A percentile compares a stretch with the other conserved stretches of the same genome.
These are phyloP conservation scores for Myotis brandtii DNA, from an alignment of 2,113 vertebrate species.

Conservation along the genomic window DNA sequence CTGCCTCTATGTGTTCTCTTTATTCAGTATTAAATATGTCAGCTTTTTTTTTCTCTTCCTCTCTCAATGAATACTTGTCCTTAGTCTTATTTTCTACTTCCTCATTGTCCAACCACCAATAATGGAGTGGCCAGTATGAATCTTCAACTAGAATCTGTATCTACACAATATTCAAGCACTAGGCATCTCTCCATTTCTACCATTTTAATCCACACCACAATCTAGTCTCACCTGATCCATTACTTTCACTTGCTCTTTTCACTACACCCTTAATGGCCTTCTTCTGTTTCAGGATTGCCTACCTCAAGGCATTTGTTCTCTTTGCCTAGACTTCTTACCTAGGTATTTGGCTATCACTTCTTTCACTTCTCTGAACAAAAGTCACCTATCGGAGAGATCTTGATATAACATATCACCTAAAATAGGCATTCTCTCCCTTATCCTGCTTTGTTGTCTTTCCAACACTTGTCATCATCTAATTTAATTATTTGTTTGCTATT, in stretches of 20 bases:
- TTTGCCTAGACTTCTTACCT: neutral
- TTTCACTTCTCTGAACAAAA: neutral
- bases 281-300: neutral
- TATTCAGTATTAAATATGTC: neutral
- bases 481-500: neutral
- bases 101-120: neutral
- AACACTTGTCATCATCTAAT: neutral
- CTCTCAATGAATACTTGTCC: neutral
- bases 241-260: neutral
- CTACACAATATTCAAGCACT: neutral
- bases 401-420: neutral
- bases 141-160: neutral
- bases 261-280: neutral
- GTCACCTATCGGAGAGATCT: neutral
- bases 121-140: neutral
- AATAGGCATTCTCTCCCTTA: neutral
- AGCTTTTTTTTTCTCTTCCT: neutral
- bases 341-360: neutral
- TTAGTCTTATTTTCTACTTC: neutral
- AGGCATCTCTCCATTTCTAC: neutral
- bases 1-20: neutral
- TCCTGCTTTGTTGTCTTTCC: neutral
- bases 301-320: neutral
- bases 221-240: neutral
- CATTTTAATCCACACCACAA: neutral